Conservation (phyloP, 30 jellyfish, hydroid and myxozoan genomes). For the Clytia hemisphaerica region DNA sequence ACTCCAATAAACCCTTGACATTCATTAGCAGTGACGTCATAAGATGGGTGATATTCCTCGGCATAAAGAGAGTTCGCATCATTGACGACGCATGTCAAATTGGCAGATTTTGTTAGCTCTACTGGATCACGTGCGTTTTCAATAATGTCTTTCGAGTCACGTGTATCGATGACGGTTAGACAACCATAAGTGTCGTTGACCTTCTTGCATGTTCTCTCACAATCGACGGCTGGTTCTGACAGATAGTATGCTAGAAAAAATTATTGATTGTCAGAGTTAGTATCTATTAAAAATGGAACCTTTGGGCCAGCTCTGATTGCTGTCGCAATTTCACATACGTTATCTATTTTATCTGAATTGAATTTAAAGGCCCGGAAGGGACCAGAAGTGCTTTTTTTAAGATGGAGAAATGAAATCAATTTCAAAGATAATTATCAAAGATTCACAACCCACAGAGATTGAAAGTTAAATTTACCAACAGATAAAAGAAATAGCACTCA, state of each 20-base stretch:
- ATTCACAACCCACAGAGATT: no score
- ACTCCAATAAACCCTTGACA: neutral
- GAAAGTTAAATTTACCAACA: no score
- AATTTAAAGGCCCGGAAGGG: no score
- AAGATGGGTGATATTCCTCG: neutral
- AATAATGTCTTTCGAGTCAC: neutral
- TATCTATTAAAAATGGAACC: no score
- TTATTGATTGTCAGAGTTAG: no score
- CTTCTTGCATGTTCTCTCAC: neutral
- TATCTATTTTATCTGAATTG: no score
- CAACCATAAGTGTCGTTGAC: neutral
- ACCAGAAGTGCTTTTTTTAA: no score
- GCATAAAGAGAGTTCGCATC: neutral
- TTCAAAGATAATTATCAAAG: no score
- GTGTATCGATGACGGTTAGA: neutral
- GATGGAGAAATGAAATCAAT: no score
- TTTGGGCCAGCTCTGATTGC: no score
- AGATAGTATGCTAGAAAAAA: constrained; percentile 12
- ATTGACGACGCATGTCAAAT: neutral
- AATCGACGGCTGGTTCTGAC: neutral
- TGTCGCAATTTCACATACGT: no score
- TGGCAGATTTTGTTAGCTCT: neutral
- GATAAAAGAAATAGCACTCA: no score
- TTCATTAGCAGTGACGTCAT: neutral
- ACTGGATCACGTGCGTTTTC: neutral